Evolutionary conservation across 2,888 invertebrate species (phyloP).

Genomic region (Lithophane leautieri): DNA sequence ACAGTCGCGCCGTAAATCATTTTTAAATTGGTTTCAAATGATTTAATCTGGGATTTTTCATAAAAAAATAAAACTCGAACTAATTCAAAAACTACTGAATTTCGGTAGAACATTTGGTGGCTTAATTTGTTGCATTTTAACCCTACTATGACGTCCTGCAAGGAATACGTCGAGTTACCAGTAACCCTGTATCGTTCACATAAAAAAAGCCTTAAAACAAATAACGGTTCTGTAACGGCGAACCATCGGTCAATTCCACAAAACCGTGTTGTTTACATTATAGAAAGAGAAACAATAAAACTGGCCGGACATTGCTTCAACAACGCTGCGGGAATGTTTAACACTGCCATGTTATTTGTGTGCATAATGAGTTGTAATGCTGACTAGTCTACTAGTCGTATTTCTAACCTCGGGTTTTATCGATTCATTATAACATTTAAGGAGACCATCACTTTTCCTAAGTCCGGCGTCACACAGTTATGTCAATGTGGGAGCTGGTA

Average conservation of each 20-base stretch:
- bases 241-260: slow-evolving; percentile 4
- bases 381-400: neutral
- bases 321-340: neutral
- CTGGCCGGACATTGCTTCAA: neutral
- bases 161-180: too few relatives aligned
- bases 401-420: neutral
- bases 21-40: too few relatives aligned
- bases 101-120: too few relatives aligned
- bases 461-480: neutral
- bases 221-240: slow-evolving; percentile 7
- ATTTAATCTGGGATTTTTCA: too few relatives aligned
- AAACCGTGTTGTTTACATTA: slow-evolving; percentile 27
- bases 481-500: neutral
- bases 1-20: too few relatives aligned
- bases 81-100: too few relatives aligned
- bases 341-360: neutral
- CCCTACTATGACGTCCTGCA: too few relatives aligned
- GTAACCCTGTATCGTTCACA: neutral
- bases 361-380: neutral
- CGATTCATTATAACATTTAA: slow-evolving; percentile 4
- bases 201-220: slow-evolving; percentile 33
- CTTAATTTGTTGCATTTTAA: too few relatives aligned
- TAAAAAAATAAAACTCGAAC: too few relatives aligned
- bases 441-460: neutral
- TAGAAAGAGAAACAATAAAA: slow-evolving; percentile 12